These are phyloP conservation scores for Circaetus cinerascens DNA, from an alignment of 2,113 vertebrate species.

Conservation along the genomic window DNA sequence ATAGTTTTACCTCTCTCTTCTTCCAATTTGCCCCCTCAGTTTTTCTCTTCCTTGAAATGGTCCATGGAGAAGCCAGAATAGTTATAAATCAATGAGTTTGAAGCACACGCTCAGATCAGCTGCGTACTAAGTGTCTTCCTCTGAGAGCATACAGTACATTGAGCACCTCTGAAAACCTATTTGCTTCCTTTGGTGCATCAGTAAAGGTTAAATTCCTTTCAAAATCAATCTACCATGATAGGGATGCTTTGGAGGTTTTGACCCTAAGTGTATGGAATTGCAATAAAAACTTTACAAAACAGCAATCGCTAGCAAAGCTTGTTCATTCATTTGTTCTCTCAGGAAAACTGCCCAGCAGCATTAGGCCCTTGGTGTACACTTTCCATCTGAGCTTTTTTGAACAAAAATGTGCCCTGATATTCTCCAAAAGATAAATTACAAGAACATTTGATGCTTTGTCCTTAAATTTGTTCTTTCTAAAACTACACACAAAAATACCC, in stretches of 20 bases:
- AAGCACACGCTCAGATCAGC: background rate
- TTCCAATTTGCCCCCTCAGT: background rate
- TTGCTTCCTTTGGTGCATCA: background rate
- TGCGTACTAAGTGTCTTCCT: background rate
- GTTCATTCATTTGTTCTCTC: background rate
- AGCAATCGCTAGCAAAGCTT: background rate
- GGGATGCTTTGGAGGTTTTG: background rate
- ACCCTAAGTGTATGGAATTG: background rate
- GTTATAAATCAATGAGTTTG: background rate
- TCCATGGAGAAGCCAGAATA: background rate
- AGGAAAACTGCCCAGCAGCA: background rate
- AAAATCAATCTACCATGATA: background rate
- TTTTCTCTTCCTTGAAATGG: background rate
- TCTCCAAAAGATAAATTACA: background rate
- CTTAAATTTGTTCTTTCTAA: background rate
- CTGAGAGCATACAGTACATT: fast-evolving
- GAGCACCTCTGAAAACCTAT: background rate
- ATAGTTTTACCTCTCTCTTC: background rate
- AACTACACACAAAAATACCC: background rate
- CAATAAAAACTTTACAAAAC: background rate
- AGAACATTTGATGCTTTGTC: background rate
- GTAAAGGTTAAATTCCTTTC: background rate
- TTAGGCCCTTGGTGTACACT: fast-evolving
- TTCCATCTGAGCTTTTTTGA: background rate
- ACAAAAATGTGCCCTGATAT: background rate